Evolutionary conservation across 2,888 invertebrate species (phyloP).

Genomic region (Parochlus steinenii): DNA sequence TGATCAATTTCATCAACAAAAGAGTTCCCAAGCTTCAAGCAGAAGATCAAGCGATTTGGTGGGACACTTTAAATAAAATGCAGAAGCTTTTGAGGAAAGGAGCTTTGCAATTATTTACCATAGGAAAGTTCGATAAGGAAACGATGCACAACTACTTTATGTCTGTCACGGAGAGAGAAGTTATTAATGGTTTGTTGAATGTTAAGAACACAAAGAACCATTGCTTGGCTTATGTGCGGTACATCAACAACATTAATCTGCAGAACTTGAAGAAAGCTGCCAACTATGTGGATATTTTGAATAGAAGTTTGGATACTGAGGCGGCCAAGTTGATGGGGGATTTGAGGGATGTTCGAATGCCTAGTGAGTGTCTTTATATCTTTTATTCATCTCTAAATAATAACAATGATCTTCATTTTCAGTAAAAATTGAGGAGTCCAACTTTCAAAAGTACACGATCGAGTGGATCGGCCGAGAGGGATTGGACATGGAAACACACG

Average conservation of each 20-base stretch:
- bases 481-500: constrained; percentile 78
- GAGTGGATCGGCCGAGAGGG: constrained; percentile 97
- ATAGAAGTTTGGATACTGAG: constrained; percentile 82
- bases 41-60: constrained; percentile 94
- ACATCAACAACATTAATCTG: constrained; percentile 93
- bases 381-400: too few relatives aligned
- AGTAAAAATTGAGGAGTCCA: constrained; percentile 73
- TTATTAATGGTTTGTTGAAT: constrained; percentile 85
- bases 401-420: too few relatives aligned
- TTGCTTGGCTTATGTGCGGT: constrained; percentile 83
- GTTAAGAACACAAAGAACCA: constrained; percentile 92
- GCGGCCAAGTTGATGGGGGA: constrained; percentile 78
- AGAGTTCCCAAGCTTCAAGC: constrained; percentile 88
- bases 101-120: constrained; percentile 64
- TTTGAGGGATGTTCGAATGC: constrained; percentile 76
- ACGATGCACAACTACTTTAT: constrained; percentile 96
- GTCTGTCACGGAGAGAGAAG: constrained; percentile 99
- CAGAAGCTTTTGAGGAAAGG: constrained; percentile 89
- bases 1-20: constrained; percentile 97
- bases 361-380: too few relatives aligned
- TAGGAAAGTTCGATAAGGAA: constrained; percentile 77
- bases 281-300: constrained; percentile 87
- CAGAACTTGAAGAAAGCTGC: constrained; percentile 88
- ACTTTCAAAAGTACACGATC: constrained; percentile 84
- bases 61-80: constrained; percentile 92